Evolutionary conservation across 1,140 invertebrate genomes (phyloP), one percentile per base, ranked within the genome.

Genomic region (Coptotermes formosanus): DNA sequence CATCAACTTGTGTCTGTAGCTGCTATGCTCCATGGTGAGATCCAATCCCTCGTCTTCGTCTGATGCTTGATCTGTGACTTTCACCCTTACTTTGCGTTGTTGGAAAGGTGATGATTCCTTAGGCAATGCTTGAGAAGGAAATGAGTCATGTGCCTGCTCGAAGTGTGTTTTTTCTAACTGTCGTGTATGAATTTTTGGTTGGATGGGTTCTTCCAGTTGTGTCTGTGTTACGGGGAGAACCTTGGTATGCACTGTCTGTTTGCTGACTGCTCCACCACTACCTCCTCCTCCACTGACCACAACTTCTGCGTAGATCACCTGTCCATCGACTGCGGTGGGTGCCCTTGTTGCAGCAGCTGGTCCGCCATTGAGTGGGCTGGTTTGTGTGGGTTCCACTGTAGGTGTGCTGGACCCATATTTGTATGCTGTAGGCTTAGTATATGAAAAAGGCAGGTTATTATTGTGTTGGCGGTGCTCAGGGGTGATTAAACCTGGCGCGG

Each of bases 1-100:
- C 69, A 83, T 87, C 19, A 55, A 21, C 25, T 30, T n/a, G 7
- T n/a, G 25, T 48, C 88, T 86, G 6, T 86, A 84, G 38, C 86
- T 88, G 75, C 88, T 88, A n/a, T 87, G 88, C 84, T 92, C 92
- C 32, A 93, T 93, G 88, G 95, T 95, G 48, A 94, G 93, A 16
- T 95, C 95, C 1, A 96, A 89, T 0, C 95, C 95, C 89, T 96
- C 95, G 88, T 96, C 95, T 89, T 95, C 95, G 89, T 96, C 95
- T 38, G 94, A 95, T 87, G 93, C 88, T 88, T 55, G 52, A 92
- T 91, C 87, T 91, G 89, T 89, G 92, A 89, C 64, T 25, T 30
- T 25, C 25, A 75, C 64, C 8, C 8, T 75, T n/a, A 75, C 64
- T 7, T 25, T 30, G 64, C 30, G 25, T 84, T 52, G 48, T 82